Evolutionary conservation across 2,888 invertebrate genomes (phyloP).

Genomic region (Meiosimyza platycephala): DNA sequence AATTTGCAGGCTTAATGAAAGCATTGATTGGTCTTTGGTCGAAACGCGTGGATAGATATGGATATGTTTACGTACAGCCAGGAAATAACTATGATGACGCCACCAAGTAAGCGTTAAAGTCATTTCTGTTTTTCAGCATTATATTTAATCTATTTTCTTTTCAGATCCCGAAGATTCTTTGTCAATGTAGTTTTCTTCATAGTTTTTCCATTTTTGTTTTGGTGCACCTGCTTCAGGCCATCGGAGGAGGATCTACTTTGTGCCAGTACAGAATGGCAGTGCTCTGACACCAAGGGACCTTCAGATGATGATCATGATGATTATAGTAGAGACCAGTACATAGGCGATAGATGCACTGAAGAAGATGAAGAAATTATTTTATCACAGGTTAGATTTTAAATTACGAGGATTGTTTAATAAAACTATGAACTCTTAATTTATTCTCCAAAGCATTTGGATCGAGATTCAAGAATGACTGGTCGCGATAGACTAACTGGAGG

Average conservation of each 20-base stretch:
- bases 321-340: neutral
- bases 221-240: constrained; percentile 56
- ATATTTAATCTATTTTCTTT: neutral
- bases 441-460: neutral
- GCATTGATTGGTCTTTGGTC: constrained; percentile 52
- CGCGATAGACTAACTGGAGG: constrained; percentile 14
- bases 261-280: constrained; percentile 54
- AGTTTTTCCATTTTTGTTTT: constrained; percentile 51
- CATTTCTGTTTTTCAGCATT: neutral
- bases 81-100: constrained; percentile 47
- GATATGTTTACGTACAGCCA: constrained; percentile 55
- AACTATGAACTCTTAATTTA: too few species aligned
- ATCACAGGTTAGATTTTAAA: constrained; percentile 26
- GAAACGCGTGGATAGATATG: constrained; percentile 46
- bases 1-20: constrained; percentile 53
- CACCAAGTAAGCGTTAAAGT: constrained; percentile 43
- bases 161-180: constrained; percentile 50
- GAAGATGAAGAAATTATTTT: constrained; percentile 28
- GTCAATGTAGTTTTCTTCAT: constrained; percentile 55
- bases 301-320: constrained; percentile 17
- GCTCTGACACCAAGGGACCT: constrained; percentile 43
- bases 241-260: constrained; percentile 51
- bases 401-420: too few species aligned
- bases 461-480: neutral
- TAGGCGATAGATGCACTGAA: neutral